Base-by-base conservation (phyloP, 2,113 vertebrate genomes). In the Prunella fulvescens region DNA sequence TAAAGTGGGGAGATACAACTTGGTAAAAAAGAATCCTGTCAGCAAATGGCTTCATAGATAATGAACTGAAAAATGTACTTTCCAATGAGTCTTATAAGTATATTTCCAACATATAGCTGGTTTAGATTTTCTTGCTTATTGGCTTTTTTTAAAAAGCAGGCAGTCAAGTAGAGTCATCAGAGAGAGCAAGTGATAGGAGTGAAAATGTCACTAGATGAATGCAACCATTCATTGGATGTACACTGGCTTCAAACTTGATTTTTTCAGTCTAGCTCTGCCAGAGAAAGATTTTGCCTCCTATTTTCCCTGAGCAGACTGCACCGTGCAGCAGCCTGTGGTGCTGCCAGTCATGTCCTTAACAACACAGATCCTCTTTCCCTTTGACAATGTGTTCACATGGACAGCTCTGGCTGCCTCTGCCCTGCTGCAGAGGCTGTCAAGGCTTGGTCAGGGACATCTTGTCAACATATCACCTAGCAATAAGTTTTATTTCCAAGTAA, bases 371-470 rank as follows among this genome's bases (percentile, higher is more conserved):
- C 50, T 44, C 28, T 1, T 0, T 14, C 14, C 53, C 60, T 73
- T 80, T 29, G n/a, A 33, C 37, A 37, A 3, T 2, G 1, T 11
- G 19, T 22, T 65, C 79, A 62, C 1, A 0, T 37, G 10, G 33
- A 66, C 39, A 76, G 35, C 7, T 50, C 62, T 79, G 89, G 16
- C 35, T 14, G 9, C 50, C 35, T 64, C 58, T 56, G 80, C 42
- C 64, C 23, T 70, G 54, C 62, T 62, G 6, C 18, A 57, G n/a
- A 20, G 47, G 5, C 23, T 81, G 19, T 8, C 23, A 19, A 51
- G 26, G 44, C 84, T 56, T 62, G 15, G 20, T 54, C 37, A 24
- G 39, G 54, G 33, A 81, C 12, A 45, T 35, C 69, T 58, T 62
- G 19, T 53, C 50, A 61, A 50, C 2, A 0, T 28, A 58, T 58